Conservation (phyloP, 2,888 invertebrate genomes). For the Malthinus flaveolus region DNA sequence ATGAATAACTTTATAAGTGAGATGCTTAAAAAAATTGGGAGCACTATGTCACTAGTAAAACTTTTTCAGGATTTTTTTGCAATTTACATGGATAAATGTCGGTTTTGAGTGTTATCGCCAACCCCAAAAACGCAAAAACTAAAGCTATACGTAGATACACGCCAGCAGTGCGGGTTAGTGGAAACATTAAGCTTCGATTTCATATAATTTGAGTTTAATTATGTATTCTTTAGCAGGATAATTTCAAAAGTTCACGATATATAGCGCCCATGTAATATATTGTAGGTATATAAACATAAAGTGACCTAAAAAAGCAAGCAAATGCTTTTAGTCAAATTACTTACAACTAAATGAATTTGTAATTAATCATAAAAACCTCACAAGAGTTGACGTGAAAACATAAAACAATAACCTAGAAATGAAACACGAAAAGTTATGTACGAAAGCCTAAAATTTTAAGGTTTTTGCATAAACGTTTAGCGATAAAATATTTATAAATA, state of each 20-base stretch:
- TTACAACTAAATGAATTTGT: conserved; percentile 17
- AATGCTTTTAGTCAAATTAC: conserved; percentile 21
- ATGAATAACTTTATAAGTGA: too few relatives aligned
- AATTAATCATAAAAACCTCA: conserved; percentile 36
- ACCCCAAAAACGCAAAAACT: too few relatives aligned
- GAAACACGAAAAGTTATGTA: conserved; percentile 30
- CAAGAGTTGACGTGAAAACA: conserved; percentile 44
- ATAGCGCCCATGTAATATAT: not conserved
- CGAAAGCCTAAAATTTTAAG: conserved; percentile 6
- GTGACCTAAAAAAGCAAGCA: conserved; percentile 14
- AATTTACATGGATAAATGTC: too few relatives aligned
- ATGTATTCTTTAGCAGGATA: not conserved
- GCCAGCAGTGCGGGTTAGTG: too few relatives aligned
- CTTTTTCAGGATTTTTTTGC: too few relatives aligned
- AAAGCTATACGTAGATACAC: too few relatives aligned
- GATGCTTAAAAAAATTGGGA: too few relatives aligned
- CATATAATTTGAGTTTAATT: conserved; percentile 14
- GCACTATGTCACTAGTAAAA: too few relatives aligned
- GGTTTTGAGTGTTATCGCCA: too few relatives aligned
- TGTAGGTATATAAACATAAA: conserved; percentile 7
- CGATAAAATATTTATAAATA: conserved; percentile 9
- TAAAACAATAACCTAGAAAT: conserved; percentile 32
- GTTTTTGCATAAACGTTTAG: conserved; percentile 11
- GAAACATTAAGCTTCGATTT: not conserved
- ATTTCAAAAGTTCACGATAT: conserved; percentile 10